Evolutionary conservation across 2,797 vertebrate species (phyloP).

Genomic region (Acanthopagrus latus): DNA sequence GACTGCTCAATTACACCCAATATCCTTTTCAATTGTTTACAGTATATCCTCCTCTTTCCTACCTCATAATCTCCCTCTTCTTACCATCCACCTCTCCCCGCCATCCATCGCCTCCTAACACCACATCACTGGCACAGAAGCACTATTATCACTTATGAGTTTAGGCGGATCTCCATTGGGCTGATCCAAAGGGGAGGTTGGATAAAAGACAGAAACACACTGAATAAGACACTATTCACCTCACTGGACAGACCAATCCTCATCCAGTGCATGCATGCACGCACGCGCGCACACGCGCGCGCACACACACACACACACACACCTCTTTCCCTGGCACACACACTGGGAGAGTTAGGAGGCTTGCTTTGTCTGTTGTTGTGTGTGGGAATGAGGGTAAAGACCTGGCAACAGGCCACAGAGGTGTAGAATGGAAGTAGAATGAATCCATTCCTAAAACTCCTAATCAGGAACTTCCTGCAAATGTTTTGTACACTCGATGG

Average conservation of each 20-base stretch:
- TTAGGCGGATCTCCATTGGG: slow-evolving; percentile 54
- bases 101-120: slow-evolving; percentile 13
- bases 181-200: slow-evolving; percentile 42
- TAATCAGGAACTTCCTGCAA: slow-evolving; percentile 16
- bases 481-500: slow-evolving; percentile 13
- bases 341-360: slow-evolving; percentile 53
- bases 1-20: neutral
- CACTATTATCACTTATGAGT: slow-evolving; percentile 63
- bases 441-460: slow-evolving; percentile 27
- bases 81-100: slow-evolving; percentile 24
- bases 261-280: slow-evolving; percentile 4
- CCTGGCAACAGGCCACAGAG: slow-evolving; percentile 45
- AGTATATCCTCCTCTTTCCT: slow-evolving; percentile 1
- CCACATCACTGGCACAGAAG: slow-evolving; percentile 58
- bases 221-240: slow-evolving; percentile 71
- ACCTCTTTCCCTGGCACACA: slow-evolving; percentile 37
- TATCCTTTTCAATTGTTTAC: slow-evolving; percentile 2
- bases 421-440: neutral
- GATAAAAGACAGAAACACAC: slow-evolving; percentile 29
- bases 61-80: neutral
- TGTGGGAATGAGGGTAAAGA: slow-evolving; percentile 65
- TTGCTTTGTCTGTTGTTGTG: slow-evolving; percentile 58
- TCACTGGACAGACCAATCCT: slow-evolving; percentile 38
- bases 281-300: slow-evolving; percentile 26
- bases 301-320: slow-evolving; percentile 30